These are phyloP conservation scores for Tinamus guttatus DNA, from an alignment of 2,113 vertebrate species.

Conservation along the genomic window DNA sequence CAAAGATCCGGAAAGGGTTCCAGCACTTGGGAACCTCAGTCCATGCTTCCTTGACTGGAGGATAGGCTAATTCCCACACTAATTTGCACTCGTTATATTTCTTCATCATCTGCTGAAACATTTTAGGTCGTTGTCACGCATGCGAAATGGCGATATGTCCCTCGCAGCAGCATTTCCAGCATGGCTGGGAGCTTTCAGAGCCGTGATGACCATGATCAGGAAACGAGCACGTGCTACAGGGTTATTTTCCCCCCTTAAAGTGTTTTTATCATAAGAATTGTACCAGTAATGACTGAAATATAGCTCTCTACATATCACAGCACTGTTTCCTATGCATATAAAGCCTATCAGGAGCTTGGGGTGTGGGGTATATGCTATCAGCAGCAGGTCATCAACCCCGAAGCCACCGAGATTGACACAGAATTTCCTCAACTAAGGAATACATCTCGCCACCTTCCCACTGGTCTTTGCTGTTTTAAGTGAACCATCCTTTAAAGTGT, in stretches of 20 bases:
- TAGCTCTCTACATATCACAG: background rate
- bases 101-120: background rate
- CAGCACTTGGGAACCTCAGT: background rate
- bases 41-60: background rate
- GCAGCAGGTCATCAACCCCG: accelerated
- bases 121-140: background rate
- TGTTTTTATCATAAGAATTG: background rate
- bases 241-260: background rate
- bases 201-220: background rate
- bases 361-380: background rate
- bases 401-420: background rate
- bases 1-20: background rate
- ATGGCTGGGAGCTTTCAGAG: background rate
- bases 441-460: background rate
- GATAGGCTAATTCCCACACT: background rate
- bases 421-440: background rate
- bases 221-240: background rate
- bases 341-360: background rate
- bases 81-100: background rate
- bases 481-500: background rate
- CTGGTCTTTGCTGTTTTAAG: background rate
- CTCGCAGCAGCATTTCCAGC: background rate
- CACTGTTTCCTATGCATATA: accelerated
- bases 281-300: background rate
- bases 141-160: background rate